Conservation (phyloP, 2,113 vertebrate species). For the Phalacrocorax brasilianus region DNA sequence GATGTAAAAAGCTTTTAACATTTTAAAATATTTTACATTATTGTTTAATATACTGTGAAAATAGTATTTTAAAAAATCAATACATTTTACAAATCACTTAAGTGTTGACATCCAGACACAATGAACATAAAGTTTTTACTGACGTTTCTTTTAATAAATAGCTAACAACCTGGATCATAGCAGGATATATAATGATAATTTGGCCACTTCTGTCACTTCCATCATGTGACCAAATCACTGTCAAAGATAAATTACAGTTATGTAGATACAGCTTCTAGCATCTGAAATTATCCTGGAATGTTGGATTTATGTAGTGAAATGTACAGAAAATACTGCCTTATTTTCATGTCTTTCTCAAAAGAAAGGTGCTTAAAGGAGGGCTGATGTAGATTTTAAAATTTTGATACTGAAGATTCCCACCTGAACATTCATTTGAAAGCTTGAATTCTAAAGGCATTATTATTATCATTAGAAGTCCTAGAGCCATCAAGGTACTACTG, state of each 20-base stretch:
- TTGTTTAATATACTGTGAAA: not conserved
- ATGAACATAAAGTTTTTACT: not conserved
- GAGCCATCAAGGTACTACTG: not conserved
- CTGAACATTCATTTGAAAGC: not conserved
- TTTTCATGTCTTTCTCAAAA: not conserved
- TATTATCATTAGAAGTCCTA: not conserved
- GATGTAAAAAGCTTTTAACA: not conserved
- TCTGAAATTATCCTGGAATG: not conserved
- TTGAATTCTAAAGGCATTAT: not conserved
- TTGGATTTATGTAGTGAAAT: not conserved
- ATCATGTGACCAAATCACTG: not conserved
- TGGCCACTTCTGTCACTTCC: not conserved
- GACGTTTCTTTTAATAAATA: constrained; percentile 7
- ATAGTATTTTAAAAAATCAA: not conserved
- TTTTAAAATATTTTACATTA: not conserved
- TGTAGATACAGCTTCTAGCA: not conserved
- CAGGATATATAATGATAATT: not conserved
- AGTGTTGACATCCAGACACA: not conserved
- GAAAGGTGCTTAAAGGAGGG: not conserved
- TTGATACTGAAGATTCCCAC: not conserved
- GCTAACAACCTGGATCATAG: not conserved
- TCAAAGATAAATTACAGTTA: not conserved
- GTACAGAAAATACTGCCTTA: not conserved
- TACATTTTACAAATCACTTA: not conserved
- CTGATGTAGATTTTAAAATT: not conserved